Evolutionary conservation across 2,797 vertebrate species (phyloP).

Genomic region (Esox lucius): DNA sequence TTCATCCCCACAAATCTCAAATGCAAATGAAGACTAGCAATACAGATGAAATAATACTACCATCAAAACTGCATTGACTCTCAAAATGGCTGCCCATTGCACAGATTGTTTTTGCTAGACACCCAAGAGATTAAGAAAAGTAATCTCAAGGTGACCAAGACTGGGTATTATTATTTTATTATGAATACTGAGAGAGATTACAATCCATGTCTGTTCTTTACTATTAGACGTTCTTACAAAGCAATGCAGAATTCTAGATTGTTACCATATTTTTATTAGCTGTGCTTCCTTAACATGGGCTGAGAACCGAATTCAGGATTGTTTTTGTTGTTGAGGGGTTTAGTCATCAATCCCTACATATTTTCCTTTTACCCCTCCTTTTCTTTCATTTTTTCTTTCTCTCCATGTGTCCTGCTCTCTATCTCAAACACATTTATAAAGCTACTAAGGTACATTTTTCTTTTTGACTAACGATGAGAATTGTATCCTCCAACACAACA

Average conservation of each 20-base stretch:
- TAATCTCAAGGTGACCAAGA: not conserved
- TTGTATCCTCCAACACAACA: slow-evolving; percentile 74
- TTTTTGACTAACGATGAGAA: slow-evolving; percentile 78
- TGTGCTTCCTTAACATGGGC: too few relatives aligned
- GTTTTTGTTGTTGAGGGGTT: too few relatives aligned
- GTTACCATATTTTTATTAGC: too few relatives aligned
- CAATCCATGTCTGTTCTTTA: too few relatives aligned
- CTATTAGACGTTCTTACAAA: too few relatives aligned
- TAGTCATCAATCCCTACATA: too few relatives aligned
- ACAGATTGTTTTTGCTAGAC: not conserved
- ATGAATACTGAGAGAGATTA: too few relatives aligned
- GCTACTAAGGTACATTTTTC: slow-evolving; percentile 73
- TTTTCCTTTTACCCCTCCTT: not conserved
- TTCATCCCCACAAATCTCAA: not conserved
- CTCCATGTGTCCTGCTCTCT: slow-evolving; percentile 8
- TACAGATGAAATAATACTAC: not conserved
- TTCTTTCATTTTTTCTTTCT: not conserved
- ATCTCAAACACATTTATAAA: slow-evolving; percentile 16
- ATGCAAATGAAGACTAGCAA: not conserved
- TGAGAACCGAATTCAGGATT: too few relatives aligned
- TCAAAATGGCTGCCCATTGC: not conserved
- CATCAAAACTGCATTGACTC: not conserved
- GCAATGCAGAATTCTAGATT: too few relatives aligned
- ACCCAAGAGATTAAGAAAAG: not conserved
- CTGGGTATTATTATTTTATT: too few relatives aligned